These are phyloP conservation scores for Plotosus lineatus DNA, from an alignment of 2,113 vertebrate species.

Conservation along the genomic window DNA sequence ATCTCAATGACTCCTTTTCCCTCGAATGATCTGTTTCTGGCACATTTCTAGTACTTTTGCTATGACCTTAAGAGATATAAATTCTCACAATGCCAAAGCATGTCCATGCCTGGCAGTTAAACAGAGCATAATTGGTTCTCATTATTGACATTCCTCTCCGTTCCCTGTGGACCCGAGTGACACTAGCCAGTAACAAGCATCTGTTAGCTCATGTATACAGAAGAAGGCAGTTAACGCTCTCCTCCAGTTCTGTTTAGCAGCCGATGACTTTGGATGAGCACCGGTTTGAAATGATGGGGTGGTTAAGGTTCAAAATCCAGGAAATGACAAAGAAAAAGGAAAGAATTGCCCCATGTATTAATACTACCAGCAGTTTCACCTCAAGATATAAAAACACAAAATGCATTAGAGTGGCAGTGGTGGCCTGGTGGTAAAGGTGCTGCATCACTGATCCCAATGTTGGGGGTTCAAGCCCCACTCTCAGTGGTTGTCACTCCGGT, in stretches of 20 bases:
- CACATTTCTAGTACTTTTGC: background rate
- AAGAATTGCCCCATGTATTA: background rate
- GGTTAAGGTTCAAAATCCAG: background rate
- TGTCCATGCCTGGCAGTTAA: background rate
- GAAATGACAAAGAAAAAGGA: background rate
- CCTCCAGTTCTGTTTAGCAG: background rate
- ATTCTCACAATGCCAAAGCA: background rate
- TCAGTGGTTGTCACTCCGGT: no score
- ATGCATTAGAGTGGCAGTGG: no score
- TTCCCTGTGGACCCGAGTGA: constrained; percentile 5
- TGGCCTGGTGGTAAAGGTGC: no score
- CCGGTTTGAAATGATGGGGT: background rate
- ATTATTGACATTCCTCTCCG: constrained; percentile 8
- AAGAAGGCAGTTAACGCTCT: background rate
- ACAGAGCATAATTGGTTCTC: constrained; percentile 11
- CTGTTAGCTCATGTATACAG: constrained; percentile 11
- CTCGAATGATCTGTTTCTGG: background rate
- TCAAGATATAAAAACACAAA: constrained; percentile 1
- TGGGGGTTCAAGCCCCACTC: no score
- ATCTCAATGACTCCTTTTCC: background rate
- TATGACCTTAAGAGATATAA: background rate
- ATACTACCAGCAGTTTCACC: background rate
- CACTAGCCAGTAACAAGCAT: constrained; percentile 7
- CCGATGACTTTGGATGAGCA: background rate
- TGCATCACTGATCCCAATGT: no score